phyloP scores from a whole-genome alignment of 2,113 vertebrate genomes.

The Gallinago media region DNA sequence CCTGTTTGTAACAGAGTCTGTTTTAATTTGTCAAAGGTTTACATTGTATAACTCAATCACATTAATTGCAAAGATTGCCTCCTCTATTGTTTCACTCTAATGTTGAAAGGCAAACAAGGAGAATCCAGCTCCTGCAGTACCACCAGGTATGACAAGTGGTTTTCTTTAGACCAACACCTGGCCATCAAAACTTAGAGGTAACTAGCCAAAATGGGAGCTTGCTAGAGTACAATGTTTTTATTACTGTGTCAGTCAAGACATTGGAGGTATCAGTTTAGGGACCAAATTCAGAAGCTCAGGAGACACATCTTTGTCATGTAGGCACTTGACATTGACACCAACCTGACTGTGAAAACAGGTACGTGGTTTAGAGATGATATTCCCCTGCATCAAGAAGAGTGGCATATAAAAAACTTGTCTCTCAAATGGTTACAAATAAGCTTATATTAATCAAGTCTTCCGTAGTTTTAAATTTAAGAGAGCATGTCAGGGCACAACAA shows the following conservation, averaged over 20 bases:
- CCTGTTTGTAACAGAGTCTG: constrained; percentile 9
- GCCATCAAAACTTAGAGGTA: background rate
- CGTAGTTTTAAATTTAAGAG: constrained; percentile 8
- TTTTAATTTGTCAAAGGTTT: constrained; percentile 61
- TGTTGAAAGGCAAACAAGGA: background rate
- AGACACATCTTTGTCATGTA: background rate
- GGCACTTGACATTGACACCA: background rate
- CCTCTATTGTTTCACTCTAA: background rate
- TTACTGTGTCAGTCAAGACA: background rate
- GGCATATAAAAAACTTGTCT: background rate
- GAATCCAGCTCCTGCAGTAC: background rate
- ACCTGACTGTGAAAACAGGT: background rate
- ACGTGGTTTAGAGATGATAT: background rate
- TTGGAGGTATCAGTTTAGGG: background rate
- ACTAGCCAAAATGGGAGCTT: background rate
- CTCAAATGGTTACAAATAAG: constrained; percentile 18
- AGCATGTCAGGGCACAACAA: background rate
- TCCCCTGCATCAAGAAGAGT: background rate
- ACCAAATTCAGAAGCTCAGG: background rate
- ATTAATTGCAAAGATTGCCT: constrained; percentile 49
- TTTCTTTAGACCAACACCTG: background rate
- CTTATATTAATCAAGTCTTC: constrained; percentile 16
- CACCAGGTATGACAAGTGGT: background rate
- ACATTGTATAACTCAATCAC: background rate
- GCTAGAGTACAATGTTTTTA: background rate